Evolutionary conservation across 2,797 vertebrate species (phyloP).

Genomic region (Peromyscus aztecus): DNA sequence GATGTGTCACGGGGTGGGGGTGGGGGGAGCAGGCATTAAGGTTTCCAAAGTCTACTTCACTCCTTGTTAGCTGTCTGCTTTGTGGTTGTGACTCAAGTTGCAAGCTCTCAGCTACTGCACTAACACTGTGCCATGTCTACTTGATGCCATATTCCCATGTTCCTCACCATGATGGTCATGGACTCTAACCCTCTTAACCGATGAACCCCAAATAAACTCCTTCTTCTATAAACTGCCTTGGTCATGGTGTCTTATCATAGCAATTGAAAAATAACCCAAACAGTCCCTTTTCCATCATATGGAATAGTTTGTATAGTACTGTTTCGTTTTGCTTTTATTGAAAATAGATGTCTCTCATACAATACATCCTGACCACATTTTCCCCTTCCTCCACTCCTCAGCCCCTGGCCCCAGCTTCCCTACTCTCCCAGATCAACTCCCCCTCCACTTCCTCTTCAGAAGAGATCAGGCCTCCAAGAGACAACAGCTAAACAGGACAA

Average conservation of each 20-base stretch:
- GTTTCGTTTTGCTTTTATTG: neutral
- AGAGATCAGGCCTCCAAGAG: neutral
- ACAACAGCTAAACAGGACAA: neutral
- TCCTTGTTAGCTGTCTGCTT: neutral
- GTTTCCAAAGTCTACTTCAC: neutral
- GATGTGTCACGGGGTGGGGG: neutral
- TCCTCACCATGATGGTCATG: neutral
- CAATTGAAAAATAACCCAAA: neutral
- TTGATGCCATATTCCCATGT: neutral
- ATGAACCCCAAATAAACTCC: neutral
- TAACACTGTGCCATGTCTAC: neutral
- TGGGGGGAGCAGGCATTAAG: too few relatives aligned
- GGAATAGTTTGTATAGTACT: neutral
- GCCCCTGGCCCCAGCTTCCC: neutral
- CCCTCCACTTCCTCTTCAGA: neutral
- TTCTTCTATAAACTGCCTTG: neutral
- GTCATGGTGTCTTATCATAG: neutral
- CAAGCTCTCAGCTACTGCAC: neutral
- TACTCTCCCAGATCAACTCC: neutral
- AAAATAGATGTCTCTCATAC: neutral
- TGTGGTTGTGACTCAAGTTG: neutral
- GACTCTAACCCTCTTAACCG: too few relatives aligned
- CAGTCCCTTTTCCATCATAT: neutral
- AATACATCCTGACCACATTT: neutral
- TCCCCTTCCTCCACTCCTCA: neutral